Base-by-base conservation (phyloP, 2,113 vertebrate species). In the Empidonax alnorum region DNA sequence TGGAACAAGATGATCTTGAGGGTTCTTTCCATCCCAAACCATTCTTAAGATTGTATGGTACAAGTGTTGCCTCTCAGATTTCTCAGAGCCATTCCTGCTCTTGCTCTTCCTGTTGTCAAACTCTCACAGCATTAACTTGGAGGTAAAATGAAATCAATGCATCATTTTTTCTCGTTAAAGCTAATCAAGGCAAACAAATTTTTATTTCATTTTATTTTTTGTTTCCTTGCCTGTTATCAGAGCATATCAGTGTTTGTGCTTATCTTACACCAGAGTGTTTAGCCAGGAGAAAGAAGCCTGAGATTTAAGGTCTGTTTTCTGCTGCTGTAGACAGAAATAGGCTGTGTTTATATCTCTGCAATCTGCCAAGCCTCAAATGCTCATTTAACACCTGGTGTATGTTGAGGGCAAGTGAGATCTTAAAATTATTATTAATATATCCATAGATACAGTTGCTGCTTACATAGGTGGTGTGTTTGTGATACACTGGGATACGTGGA, bases 291-390 rank as follows among this genome's bases (percentile, higher is more conserved):
- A 49, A 77, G 49, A 62, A 55, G 7, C 17, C 74, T 84, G 56
- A 76, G 58, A 85, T 95, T 89, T 91, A 75, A 72, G 58, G 61
- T 92, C 65, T 84, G 39, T 49, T 91, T 87, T 91, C 44, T 66
- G 55, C 37, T 80, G 3, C 63, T 90, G 65, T 46, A 86, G 78
- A 86, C 53, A 63, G 59, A 91, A 94, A 90, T 93, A 90, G 52
- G 59, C 63, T 79, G 24, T 69, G 74, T 91, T 93, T 96, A 39
- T 90, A 39, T 74, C 84, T 83, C 50, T 88, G 59, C 87, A 96
- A 94, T 96, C 92, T 96, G 91, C 78, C 73, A n/a, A 73, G 55
- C 61, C 59, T 92, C 31, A 93, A 86, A 77, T 59, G 39, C 44
- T 94, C 47, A 83, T 86, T 95, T 88, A 88, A 83, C 75, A 90